Evolutionary conservation across 2,797 vertebrate species (phyloP).

Genomic region (Bradypodion ventrale): DNA sequence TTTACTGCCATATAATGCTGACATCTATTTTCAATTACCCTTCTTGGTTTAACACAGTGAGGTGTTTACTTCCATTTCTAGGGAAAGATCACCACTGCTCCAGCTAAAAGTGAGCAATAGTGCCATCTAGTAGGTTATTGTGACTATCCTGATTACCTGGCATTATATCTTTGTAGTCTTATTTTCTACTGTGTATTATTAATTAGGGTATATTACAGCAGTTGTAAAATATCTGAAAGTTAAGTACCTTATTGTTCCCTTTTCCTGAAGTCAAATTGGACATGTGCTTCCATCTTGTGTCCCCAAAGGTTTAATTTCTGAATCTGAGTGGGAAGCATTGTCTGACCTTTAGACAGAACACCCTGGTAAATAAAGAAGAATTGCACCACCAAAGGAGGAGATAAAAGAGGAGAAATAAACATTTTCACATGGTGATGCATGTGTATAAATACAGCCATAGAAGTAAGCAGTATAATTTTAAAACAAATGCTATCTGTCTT

Average conservation of each 20-base stretch:
- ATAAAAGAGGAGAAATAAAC: background rate
- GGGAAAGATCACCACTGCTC: background rate
- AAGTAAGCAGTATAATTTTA: no score
- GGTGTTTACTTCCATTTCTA: background rate
- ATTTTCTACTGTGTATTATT: background rate
- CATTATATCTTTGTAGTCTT: background rate
- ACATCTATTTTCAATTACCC: background rate
- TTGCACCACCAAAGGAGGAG: no score
- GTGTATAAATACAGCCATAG: background rate
- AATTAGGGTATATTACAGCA: background rate
- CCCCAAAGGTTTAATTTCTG: background rate
- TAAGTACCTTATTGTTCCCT: background rate
- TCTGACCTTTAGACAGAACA: background rate
- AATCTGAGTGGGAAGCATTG: background rate
- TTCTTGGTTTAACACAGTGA: background rate
- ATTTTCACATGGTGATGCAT: background rate
- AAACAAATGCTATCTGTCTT: no score
- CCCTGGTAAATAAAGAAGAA: background rate
- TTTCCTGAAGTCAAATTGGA: background rate
- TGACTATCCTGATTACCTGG: background rate
- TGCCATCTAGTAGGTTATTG: slow-evolving; percentile 47
- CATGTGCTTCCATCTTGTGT: no score
- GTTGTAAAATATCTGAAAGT: background rate
- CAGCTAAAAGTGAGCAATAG: slow-evolving; percentile 37
- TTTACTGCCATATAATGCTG: background rate